Evolutionary conservation across 1,140 invertebrate genomes (phyloP).

Genomic region (Macrobrachium nipponense): DNA sequence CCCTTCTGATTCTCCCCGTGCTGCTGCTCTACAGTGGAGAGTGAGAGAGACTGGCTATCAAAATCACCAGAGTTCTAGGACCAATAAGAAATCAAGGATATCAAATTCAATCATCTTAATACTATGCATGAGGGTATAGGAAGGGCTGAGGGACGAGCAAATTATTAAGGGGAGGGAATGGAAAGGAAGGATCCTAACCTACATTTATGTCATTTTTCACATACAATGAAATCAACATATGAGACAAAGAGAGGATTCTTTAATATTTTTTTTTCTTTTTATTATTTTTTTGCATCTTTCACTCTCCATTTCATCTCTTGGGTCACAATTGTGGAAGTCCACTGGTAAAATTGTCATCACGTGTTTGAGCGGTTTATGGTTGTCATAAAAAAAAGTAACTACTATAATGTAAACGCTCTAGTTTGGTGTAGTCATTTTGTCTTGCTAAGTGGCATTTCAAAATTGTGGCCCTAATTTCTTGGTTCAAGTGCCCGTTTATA

Average conservation of each 20-base stretch:
- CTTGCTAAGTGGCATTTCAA: slow-evolving; percentile 44
- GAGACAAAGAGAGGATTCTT: slow-evolving; percentile 30
- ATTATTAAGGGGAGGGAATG: slow-evolving; percentile 42
- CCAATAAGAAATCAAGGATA: slow-evolving; percentile 30
- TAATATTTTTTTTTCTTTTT: too few species aligned
- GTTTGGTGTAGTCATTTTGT: neutral
- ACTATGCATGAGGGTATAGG: slow-evolving; percentile 51
- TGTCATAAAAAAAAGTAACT: too few species aligned
- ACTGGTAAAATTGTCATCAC: slow-evolving; percentile 25
- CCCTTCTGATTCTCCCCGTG: slow-evolving; percentile 19
- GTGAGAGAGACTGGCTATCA: slow-evolving; percentile 46
- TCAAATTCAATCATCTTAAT: slow-evolving; percentile 55
- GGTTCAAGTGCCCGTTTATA: slow-evolving; percentile 26
- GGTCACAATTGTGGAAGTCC: slow-evolving; percentile 53
- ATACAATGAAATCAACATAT: slow-evolving; percentile 52
- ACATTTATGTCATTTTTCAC: slow-evolving; percentile 52
- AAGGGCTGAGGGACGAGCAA: too few species aligned
- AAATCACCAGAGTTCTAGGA: slow-evolving; percentile 19
- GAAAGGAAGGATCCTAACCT: slow-evolving; percentile 51
- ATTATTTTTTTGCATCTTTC: slow-evolving; percentile 54
- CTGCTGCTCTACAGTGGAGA: slow-evolving; percentile 38
- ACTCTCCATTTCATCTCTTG: slow-evolving; percentile 51
- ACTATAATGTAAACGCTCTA: neutral
- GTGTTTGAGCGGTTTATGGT: slow-evolving; percentile 41
- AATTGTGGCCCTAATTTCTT: slow-evolving; percentile 48